A percentile compares a stretch with the other conserved stretches of the same genome.
phyloP scores from a whole-genome alignment of 2,113 vertebrate species.

The Trinectes maculatus region DNA sequence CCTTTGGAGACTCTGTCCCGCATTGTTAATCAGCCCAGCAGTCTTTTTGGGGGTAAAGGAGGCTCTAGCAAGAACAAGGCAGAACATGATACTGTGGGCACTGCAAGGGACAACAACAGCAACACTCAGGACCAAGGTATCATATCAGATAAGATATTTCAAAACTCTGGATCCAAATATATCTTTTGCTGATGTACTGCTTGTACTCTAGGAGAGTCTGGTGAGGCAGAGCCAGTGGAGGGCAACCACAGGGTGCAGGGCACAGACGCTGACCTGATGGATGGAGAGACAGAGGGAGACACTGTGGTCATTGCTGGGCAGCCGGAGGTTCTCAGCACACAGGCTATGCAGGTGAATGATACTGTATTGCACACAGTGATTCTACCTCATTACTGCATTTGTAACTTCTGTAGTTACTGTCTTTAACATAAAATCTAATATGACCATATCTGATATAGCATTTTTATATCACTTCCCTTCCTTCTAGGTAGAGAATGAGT shows the following conservation, averaged over 20 bases:
- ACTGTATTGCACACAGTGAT: not conserved
- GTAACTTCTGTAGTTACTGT: not conserved
- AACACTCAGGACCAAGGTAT: conserved; percentile 90
- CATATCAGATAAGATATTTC: not conserved
- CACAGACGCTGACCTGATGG: conserved; percentile 91
- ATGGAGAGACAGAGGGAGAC: conserved; percentile 91
- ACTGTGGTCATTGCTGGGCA: conserved; percentile 92
- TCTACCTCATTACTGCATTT: not conserved
- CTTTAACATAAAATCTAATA: not conserved
- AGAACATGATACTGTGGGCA: conserved; percentile 88
- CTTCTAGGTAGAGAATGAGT: conserved; percentile 91
- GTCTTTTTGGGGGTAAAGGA: conserved; percentile 91
- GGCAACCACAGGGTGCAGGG: conserved; percentile 87
- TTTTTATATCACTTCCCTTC: conserved; percentile 23
- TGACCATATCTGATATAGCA: not conserved
- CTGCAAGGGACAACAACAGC: conserved; percentile 86
- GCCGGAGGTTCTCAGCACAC: conserved; percentile 91
- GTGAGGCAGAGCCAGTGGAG: conserved; percentile 90
- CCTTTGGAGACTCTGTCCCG: conserved; percentile 93
- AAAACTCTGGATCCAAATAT: not conserved
- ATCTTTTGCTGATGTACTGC: not conserved
- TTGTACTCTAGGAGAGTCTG: conserved; percentile 83
- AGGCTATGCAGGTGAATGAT: conserved; percentile 91
- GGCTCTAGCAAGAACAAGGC: conserved; percentile 91
- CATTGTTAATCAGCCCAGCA: conserved; percentile 95